A percentile compares a stretch with the other conserved stretches of the same genome.
These are phyloP conservation scores for Denticeps clupeoides DNA, from an alignment of 2,797 vertebrate genomes.

Conservation along the genomic window DNA sequence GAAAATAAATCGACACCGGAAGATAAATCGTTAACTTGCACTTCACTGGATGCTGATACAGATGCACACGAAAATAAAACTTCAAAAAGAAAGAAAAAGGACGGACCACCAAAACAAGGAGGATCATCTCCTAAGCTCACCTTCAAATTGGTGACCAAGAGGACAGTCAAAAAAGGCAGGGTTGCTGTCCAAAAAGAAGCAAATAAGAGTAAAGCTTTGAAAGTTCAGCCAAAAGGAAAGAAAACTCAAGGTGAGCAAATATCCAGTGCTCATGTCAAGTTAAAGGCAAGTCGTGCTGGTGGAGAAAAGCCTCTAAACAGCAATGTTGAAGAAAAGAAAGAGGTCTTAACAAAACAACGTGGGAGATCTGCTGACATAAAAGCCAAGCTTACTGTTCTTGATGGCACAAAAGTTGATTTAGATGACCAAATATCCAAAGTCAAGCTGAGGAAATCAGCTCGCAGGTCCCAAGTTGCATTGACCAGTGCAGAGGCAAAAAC, in stretches of 20 bases:
- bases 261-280: constrained; percentile 66
- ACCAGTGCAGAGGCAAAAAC: constrained; percentile 34
- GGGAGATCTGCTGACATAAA: constrained; percentile 56
- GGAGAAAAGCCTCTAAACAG: constrained; percentile 24
- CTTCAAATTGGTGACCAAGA: constrained; percentile 66
- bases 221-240: constrained; percentile 62
- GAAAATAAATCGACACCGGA: constrained; percentile 51
- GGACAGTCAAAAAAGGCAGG: constrained; percentile 53
- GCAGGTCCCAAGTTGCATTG: constrained; percentile 29
- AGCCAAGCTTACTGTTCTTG: constrained; percentile 31
- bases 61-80: constrained; percentile 50
- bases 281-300: constrained; percentile 58
- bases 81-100: constrained; percentile 38
- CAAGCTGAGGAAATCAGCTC: constrained; percentile 28
- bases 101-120: constrained; percentile 41
- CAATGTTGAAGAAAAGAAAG: constrained; percentile 33
- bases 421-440: constrained; percentile 52
- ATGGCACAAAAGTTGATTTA: constrained; percentile 37
- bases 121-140: constrained; percentile 58
- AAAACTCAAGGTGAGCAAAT: constrained; percentile 63
- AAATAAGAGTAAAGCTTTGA: constrained; percentile 61
- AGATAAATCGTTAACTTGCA: constrained; percentile 34
- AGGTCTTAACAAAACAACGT: constrained; percentile 44
- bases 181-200: constrained; percentile 42
- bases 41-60: constrained; percentile 46